Conservation (phyloP, 2,797 vertebrate genomes). For the Notoglanidium macrostoma region DNA sequence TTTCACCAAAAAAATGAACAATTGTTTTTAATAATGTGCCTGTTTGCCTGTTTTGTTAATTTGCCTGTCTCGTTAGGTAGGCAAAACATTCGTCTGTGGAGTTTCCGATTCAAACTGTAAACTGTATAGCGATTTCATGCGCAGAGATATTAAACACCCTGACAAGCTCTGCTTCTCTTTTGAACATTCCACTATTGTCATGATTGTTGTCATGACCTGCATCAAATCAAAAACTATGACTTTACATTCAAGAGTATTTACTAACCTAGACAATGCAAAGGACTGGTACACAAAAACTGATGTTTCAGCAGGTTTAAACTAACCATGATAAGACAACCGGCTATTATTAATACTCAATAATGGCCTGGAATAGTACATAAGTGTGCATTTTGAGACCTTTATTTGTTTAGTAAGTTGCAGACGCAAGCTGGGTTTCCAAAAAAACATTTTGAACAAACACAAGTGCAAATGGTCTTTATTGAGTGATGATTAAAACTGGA, state of each 20-base stretch:
- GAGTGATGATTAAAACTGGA: too few relatives aligned
- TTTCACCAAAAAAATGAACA: too few relatives aligned
- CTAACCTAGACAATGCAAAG: background rate
- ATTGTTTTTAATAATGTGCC: too few relatives aligned
- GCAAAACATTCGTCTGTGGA: background rate
- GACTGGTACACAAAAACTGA: background rate
- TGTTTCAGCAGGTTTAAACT: background rate
- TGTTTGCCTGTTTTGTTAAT: too few relatives aligned
- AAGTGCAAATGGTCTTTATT: too few relatives aligned
- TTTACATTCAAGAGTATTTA: background rate
- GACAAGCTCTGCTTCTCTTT: background rate
- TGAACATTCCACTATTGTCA: background rate
- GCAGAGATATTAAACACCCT: background rate
- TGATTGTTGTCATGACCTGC: background rate
- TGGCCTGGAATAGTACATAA: background rate
- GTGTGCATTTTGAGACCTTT: background rate
- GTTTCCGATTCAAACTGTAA: background rate
- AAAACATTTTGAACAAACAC: too few relatives aligned
- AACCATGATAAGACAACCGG: background rate
- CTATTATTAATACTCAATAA: background rate
- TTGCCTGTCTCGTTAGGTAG: background rate
- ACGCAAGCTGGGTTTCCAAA: too few relatives aligned
- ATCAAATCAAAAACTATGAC: background rate
- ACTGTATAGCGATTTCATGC: background rate
- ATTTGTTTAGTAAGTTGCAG: background rate